Base-by-base conservation (phyloP, 2,113 vertebrate species). In the Cygnus buccinator region DNA sequence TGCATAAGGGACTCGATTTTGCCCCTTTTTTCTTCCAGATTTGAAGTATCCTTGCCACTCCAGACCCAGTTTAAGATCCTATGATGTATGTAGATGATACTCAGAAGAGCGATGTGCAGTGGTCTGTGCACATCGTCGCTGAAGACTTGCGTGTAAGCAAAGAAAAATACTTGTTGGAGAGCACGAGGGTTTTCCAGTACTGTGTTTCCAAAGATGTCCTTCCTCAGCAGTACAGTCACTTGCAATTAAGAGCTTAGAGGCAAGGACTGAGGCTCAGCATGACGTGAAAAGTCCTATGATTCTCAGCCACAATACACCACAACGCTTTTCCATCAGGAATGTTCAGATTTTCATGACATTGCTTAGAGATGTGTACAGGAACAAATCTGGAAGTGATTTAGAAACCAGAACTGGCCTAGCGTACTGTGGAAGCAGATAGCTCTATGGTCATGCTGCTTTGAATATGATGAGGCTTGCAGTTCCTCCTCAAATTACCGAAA, bases 381-480 rank as follows among this genome's bases (percentile, higher is more conserved):
- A 4, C 21, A 31, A 29, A 43, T 25, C 59, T 88, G 75, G 25
- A 48, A 71, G 59, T 37, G 41, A 26, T 74, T 31, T 84, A 39
- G 71, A 48, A 77, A 57, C 19, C 19, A 61, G 74, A 61, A 33
- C 5, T 52, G 68, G 39, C 17, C 26, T 29, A 1, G 41, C 7
- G 11, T 3, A 3, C 41, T 35, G 41, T 10, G 9, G 39, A 66
- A 58, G 23, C 23, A 43, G 52, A 11, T 13, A 20, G 23, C 61
- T 25, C 0, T 0, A 6, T 39, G 57, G 55, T 62, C 55, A 4
- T 0, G 0, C 52, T 43, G 35, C 75, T 70, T 78, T 33, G 29
- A 52, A 6, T 17, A 21, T 13, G 29, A 31, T 55, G 48, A 37
- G 41, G 11, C 41, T 82, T 29, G 16, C 21, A 63, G 0, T 43